Percentiles rank a stretch among this genome's conserved stretches.
These are phyloP conservation scores for Eucera pruinosa DNA, from an alignment of 2,888 invertebrate species.

Conservation along the genomic window DNA sequence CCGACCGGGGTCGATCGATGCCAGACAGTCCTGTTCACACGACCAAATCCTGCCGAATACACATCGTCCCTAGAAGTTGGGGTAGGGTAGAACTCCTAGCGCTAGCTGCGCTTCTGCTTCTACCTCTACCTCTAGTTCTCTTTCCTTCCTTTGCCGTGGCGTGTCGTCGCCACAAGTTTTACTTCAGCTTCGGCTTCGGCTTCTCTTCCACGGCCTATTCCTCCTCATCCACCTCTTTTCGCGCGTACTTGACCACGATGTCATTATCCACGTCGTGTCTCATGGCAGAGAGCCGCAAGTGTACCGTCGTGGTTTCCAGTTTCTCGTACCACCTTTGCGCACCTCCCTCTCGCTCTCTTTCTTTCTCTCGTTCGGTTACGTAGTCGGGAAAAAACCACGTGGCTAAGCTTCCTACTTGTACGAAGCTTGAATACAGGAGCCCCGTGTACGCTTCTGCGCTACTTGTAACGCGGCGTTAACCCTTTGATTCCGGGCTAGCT, in stretches of 20 bases:
- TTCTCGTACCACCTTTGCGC: conserved; percentile 29
- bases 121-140: background rate
- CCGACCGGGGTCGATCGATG: conserved; percentile 81
- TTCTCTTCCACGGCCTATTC: background rate
- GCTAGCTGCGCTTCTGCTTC: conserved; percentile 22
- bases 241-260: too few species aligned
- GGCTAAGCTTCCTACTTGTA: conserved; percentile 21
- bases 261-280: conserved; percentile 34
- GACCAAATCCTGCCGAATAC: conserved; percentile 81
- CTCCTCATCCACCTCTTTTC: background rate
- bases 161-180: conserved; percentile 14
- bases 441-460: too few species aligned
- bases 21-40: conserved; percentile 84
- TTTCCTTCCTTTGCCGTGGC: background rate
- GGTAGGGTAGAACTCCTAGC: conserved; percentile 45
- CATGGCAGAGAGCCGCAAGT: conserved; percentile 48
- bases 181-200: background rate
- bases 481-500: too few species aligned
- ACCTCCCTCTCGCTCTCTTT: background rate
- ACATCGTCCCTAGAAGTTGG: conserved; percentile 62
- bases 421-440: too few species aligned
- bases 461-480: too few species aligned
- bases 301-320: conserved; percentile 45
- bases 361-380: background rate
- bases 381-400: conserved; percentile 46